These are phyloP conservation scores for Phlogophora meticulosa DNA, from an alignment of 2,888 invertebrate species.

Conservation along the genomic window DNA sequence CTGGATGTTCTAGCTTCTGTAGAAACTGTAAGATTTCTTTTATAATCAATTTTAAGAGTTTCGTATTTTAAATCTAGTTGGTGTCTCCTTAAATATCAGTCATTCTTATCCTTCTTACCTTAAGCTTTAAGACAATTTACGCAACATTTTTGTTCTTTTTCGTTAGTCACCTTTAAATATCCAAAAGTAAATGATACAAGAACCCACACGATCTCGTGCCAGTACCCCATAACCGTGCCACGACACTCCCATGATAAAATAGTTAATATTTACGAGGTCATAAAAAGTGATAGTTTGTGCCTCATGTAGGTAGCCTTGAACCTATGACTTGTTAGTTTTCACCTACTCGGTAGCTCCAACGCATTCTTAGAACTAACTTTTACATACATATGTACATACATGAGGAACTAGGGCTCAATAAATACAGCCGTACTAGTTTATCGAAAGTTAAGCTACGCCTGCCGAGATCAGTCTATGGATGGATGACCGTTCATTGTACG, in stretches of 20 bases:
- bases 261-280: conserved; percentile 49
- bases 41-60: too few relatives aligned
- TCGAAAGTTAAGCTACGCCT: too few relatives aligned
- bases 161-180: conserved; percentile 12
- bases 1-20: too few relatives aligned
- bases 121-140: neutral
- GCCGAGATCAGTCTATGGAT: too few relatives aligned
- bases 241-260: conserved; percentile 59
- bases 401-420: too few relatives aligned
- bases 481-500: too few relatives aligned
- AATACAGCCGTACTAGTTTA: too few relatives aligned
- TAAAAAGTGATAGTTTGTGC: conserved; percentile 53
- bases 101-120: too few relatives aligned
- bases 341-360: neutral
- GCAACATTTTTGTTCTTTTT: neutral
- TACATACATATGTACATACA: too few relatives aligned
- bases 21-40: too few relatives aligned
- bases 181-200: conserved; percentile 18
- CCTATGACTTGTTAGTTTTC: conserved; percentile 30
- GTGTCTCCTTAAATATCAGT: too few relatives aligned
- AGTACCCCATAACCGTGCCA: conserved; percentile 43
- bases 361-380: neutral
- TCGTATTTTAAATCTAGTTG: too few relatives aligned
- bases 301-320: conserved; percentile 38
- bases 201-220: conserved; percentile 44